Evolutionary conservation across 2,888 invertebrate species (phyloP).

Genomic region (Melinaea marsaeus): DNA sequence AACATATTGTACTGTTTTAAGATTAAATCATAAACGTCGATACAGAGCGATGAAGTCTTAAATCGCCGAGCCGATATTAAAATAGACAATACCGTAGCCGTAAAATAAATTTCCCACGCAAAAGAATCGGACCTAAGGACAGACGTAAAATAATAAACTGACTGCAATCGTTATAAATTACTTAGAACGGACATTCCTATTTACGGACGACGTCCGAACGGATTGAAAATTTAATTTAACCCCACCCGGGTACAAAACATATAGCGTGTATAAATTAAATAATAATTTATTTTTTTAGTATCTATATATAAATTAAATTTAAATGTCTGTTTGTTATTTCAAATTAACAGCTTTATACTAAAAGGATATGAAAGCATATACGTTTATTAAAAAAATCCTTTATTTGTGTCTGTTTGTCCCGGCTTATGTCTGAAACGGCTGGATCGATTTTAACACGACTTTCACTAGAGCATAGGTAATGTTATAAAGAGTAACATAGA

Average conservation of each 20-base stretch:
- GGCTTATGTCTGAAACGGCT: no score
- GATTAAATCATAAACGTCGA: conserved; percentile 11
- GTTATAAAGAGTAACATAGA: no score
- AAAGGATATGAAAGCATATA: no score
- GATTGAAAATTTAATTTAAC: conserved; percentile 68
- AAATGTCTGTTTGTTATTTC: no score
- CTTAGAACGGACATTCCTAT: conserved; percentile 52
- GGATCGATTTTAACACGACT: no score
- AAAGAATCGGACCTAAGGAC: conserved; percentile 55
- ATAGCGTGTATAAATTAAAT: conserved; percentile 63
- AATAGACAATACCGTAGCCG: conserved; percentile 41
- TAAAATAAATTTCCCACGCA: conserved; percentile 51
- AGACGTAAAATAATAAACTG: conserved; percentile 60
- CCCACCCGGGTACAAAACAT: conserved; percentile 47
- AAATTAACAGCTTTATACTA: no score
- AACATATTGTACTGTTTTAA: no score
- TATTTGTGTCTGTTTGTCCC: no score
- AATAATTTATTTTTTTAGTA: conserved; percentile 57
- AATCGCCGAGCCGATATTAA: conserved; percentile 30
- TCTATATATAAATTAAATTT: neutral
- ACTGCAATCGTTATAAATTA: conserved; percentile 65
- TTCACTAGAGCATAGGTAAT: no score
- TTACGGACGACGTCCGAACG: conserved; percentile 55
- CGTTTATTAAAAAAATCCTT: no score
- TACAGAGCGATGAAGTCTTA: conserved; percentile 15